These are phyloP conservation scores for Echinometra lucunter DNA, from an alignment of 53 echinoderm and acorn worm species.

Conservation along the genomic window DNA sequence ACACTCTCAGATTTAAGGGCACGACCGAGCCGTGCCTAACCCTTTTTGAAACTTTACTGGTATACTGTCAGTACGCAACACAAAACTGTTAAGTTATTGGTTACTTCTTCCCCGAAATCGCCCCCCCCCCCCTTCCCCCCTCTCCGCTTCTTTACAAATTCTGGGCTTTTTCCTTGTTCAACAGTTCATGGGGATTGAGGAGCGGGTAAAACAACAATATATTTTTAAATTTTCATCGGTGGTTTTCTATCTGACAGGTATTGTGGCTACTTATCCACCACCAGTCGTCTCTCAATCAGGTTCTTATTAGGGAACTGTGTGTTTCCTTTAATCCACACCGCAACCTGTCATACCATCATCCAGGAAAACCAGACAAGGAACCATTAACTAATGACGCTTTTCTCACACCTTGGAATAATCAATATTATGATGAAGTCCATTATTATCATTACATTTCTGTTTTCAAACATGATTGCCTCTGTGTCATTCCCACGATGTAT, in stretches of 20 bases:
- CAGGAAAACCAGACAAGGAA: not conserved
- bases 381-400: not conserved
- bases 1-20: too few relatives aligned
- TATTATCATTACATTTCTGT: not conserved
- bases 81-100: too few relatives aligned
- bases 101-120: too few relatives aligned
- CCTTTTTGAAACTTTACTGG: too few relatives aligned
- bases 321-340: not conserved
- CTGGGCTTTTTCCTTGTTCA: too few relatives aligned
- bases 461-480: not conserved
- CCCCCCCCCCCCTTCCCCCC: too few relatives aligned
- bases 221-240: not conserved
- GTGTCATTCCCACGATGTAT: not conserved
- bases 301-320: not conserved
- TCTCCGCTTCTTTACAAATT: too few relatives aligned
- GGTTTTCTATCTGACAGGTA: not conserved
- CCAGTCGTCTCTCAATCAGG: not conserved
- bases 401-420: not conserved
- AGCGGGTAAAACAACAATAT: not conserved
- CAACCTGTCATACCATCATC: not conserved
- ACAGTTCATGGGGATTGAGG: too few relatives aligned
- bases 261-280: not conserved
- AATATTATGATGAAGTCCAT: not conserved
- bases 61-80: too few relatives aligned
- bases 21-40: too few relatives aligned